Conservation (phyloP, 2,888 invertebrate genomes). For the Pachliopta kotzebuea region DNA sequence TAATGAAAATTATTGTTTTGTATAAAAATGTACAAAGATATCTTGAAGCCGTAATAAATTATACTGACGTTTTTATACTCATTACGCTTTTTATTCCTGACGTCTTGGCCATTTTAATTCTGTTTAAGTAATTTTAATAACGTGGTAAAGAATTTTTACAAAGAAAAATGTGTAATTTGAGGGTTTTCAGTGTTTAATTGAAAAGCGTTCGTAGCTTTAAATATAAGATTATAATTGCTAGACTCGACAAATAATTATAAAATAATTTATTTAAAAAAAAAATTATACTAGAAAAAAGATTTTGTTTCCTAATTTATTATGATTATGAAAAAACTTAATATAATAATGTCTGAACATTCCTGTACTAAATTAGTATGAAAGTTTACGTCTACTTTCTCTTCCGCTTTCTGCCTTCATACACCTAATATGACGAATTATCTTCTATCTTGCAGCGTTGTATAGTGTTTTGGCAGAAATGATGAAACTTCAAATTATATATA, state of each 20-base stretch:
- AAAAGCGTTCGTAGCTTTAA: constrained; percentile 9
- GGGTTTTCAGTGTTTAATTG: constrained; percentile 24
- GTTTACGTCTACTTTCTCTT: too few relatives aligned
- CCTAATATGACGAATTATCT: too few relatives aligned
- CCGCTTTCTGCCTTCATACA: too few relatives aligned
- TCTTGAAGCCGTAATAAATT: constrained; percentile 77
- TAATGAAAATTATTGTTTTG: constrained; percentile 79
- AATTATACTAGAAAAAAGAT: too few relatives aligned
- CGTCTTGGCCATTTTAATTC: constrained; percentile 25
- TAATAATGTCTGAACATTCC: too few relatives aligned
- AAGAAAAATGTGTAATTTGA: constrained; percentile 21
- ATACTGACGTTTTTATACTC: constrained; percentile 81
- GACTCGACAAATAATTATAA: not conserved
- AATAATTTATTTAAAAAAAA: not conserved
- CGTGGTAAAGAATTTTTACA: constrained; percentile 22
- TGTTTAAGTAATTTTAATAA: constrained; percentile 19
- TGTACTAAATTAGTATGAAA: too few relatives aligned
- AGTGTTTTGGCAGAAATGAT: too few relatives aligned
- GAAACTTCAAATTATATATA: too few relatives aligned
- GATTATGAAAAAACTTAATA: too few relatives aligned
- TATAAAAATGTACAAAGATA: constrained; percentile 78
- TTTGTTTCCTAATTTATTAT: too few relatives aligned
- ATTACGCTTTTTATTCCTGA: constrained; percentile 56
- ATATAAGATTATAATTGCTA: not conserved
- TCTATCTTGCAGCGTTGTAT: too few relatives aligned